Conservation (phyloP, 2,888 invertebrate genomes). For the Rhingia campestris region DNA sequence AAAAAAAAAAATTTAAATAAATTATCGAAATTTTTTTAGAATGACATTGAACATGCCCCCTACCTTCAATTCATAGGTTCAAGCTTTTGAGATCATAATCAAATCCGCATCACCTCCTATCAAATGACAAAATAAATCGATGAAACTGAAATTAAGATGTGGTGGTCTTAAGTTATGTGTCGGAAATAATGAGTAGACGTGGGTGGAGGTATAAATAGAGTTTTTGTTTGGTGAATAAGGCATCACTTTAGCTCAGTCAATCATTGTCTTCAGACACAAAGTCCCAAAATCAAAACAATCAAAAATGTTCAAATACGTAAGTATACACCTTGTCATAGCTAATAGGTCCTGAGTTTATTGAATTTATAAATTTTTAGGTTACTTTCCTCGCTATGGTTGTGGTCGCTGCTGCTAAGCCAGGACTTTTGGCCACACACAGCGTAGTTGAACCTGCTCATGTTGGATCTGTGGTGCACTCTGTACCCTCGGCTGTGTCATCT, state of each 20-base stretch:
- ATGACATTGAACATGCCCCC: too few relatives aligned
- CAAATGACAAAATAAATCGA: neutral
- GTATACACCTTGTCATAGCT: conserved; percentile 55
- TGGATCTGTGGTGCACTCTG: conserved; percentile 78
- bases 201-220: conserved; percentile 52
- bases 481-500: conserved; percentile 57
- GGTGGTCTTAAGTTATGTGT: conserved; percentile 38
- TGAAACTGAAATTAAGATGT: conserved; percentile 25
- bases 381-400: conserved; percentile 79
- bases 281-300: conserved; percentile 16
- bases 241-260: conserved; percentile 57
- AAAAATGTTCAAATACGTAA: conserved; percentile 82
- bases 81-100: too few relatives aligned
- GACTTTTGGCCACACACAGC: conserved; percentile 76
- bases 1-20: too few relatives aligned
- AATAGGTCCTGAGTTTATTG: neutral
- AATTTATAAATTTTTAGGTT: conserved; percentile 10
- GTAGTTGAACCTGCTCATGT: conserved; percentile 79
- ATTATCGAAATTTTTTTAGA: too few relatives aligned
- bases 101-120: too few relatives aligned
- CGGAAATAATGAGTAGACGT: conserved; percentile 12
- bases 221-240: neutral
- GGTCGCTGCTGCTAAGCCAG: conserved; percentile 78
- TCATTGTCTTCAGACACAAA: conserved; percentile 41
- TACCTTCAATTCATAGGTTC: too few relatives aligned